Percentiles rank a stretch among this genome's conserved stretches.
These are phyloP conservation scores for Triplophysa yarkandensis DNA, from an alignment of 2,797 vertebrate genomes.

Conservation along the genomic window DNA sequence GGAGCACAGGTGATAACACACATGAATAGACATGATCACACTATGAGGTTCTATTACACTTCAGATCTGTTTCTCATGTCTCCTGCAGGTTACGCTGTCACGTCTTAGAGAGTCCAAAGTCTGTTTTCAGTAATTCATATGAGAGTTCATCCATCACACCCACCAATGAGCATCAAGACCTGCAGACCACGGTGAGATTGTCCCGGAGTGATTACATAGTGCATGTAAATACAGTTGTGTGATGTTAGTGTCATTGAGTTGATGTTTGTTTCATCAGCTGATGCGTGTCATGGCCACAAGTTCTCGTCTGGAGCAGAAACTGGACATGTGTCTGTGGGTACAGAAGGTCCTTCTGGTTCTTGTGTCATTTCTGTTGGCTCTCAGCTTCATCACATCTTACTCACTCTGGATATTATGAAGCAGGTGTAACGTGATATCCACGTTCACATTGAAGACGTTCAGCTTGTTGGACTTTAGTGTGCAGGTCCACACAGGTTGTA, in stretches of 20 bases:
- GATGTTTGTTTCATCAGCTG: slow-evolving; percentile 72
- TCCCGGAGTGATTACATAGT: background rate
- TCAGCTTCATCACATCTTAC: slow-evolving; percentile 80
- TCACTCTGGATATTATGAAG: slow-evolving; percentile 65
- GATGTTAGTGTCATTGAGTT: too few species aligned
- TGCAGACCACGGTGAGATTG: slow-evolving; percentile 78
- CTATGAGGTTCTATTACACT: background rate
- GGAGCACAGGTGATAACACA: slow-evolving; percentile 85
- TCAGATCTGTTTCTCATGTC: slow-evolving; percentile 37
- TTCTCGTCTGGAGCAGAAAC: slow-evolving; percentile 84
- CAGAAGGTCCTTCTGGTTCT: slow-evolving; percentile 85
- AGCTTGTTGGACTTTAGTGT: slow-evolving; percentile 13
- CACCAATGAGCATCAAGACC: slow-evolving; percentile 79
- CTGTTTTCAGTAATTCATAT: slow-evolving; percentile 71
- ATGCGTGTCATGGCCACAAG: slow-evolving; percentile 77
- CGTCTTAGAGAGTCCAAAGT: slow-evolving; percentile 81
- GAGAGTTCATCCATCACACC: slow-evolving; percentile 69
- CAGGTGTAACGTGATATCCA: background rate
- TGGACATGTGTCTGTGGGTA: slow-evolving; percentile 85
- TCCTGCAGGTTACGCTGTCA: slow-evolving; percentile 88
- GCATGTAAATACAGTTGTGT: too few species aligned
- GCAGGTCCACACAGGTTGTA: slow-evolving; percentile 5
- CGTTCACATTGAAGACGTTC: background rate
- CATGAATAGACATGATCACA: background rate
- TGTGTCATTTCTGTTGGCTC: slow-evolving; percentile 76